Evolutionary conservation across 53 echinoderm and acorn worm genomes (phyloP).

Genomic region (Apostichopus leukothele): DNA sequence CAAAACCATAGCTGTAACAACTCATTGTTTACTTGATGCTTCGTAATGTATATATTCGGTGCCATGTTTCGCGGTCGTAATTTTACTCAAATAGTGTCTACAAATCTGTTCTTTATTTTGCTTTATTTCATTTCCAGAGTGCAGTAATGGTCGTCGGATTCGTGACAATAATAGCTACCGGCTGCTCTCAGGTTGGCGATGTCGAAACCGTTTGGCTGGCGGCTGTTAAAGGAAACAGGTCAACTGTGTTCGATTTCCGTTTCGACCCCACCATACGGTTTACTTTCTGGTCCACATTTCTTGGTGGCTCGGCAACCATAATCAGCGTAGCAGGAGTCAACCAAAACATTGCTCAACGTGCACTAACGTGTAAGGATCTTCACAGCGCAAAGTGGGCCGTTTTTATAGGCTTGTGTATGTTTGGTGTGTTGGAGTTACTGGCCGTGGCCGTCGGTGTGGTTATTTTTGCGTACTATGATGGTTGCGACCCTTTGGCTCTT

Average conservation of each 20-base stretch:
- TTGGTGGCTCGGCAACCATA: background rate
- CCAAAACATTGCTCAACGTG: background rate
- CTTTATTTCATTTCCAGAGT: background rate
- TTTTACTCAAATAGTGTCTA: no score
- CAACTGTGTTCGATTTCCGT: conserved; percentile 8
- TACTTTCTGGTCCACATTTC: background rate
- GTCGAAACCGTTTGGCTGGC: background rate
- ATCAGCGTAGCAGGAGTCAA: background rate
- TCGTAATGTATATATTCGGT: no score
- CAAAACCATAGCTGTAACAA: no score
- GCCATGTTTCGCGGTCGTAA: no score
- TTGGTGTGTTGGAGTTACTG: background rate
- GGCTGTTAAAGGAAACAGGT: background rate
- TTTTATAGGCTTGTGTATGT: background rate
- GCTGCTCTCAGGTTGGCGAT: background rate
- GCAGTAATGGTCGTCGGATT: conserved; percentile 3
- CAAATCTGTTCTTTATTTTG: no score
- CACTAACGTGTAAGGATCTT: background rate
- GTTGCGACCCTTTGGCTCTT: background rate
- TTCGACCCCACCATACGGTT: conserved; percentile 1
- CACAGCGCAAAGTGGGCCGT: background rate
- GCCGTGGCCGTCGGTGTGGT: background rate
- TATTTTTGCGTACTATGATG: background rate
- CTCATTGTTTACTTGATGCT: no score
- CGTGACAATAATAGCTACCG: background rate